phyloP scores from a whole-genome alignment of 2,113 vertebrate genomes.

The Trogon surrucura region DNA sequence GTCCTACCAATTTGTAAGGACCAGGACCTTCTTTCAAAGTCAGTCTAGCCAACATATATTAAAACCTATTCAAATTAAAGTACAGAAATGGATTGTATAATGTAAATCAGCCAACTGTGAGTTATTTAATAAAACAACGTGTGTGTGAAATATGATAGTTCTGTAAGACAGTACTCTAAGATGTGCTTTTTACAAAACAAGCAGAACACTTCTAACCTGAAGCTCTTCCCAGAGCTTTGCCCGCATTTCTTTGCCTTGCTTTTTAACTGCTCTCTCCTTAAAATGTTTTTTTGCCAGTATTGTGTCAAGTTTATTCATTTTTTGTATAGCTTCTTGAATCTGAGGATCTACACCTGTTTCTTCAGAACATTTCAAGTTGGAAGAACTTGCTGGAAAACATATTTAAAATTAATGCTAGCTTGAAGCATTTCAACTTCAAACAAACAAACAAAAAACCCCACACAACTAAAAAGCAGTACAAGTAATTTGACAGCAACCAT shows the following conservation, averaged over 20 bases:
- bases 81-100: no score
- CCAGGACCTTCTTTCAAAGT: neutral
- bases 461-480: neutral
- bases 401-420: neutral
- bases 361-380: conserved; percentile 23
- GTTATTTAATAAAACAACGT: neutral
- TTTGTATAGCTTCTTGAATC: conserved; percentile 79
- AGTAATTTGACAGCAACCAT: neutral
- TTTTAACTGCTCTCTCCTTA: conserved; percentile 82
- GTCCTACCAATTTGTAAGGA: neutral
- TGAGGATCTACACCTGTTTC: conserved; percentile 63
- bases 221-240: conserved; percentile 84
- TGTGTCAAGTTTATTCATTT: conserved; percentile 86
- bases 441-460: neutral
- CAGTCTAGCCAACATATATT: neutral
- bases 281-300: conserved; percentile 75
- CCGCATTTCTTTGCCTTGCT: conserved; percentile 81
- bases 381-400: conserved; percentile 7
- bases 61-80: neutral
- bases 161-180: neutral
- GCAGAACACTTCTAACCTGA: conserved; percentile 73
- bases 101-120: neutral
- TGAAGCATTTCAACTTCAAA: neutral
- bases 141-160: neutral
- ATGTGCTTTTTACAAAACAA: neutral